Percentiles rank a stretch among this genome's conserved stretches.
These are phyloP conservation scores for Triplophysa bombifrons DNA, from an alignment of 2,797 vertebrate species.

Conservation along the genomic window DNA sequence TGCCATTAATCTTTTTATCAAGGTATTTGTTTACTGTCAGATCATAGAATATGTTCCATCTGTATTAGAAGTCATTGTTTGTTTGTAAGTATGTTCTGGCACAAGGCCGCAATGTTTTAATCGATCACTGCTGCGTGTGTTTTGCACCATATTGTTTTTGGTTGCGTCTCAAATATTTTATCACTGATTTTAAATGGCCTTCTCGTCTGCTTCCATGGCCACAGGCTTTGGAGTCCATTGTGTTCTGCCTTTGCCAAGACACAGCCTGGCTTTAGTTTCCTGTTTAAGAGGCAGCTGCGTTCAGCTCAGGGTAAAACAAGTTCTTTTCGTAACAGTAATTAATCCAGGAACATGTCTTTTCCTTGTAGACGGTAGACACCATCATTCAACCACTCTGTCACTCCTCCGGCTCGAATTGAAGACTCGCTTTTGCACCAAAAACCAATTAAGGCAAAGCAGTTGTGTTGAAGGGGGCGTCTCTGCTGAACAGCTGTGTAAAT, in stretches of 20 bases:
- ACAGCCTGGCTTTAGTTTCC: conserved; percentile 39
- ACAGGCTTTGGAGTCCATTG: conserved; percentile 35
- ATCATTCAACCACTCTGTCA: conserved; percentile 40
- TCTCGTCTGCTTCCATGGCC: conserved; percentile 5
- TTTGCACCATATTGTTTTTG: conserved; percentile 28
- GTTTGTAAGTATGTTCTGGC: not conserved
- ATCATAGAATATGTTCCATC: not conserved
- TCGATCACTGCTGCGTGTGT: not conserved
- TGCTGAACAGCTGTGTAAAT: conserved; percentile 61
- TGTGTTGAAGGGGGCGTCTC: conserved; percentile 50
- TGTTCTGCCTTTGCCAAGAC: conserved; percentile 10
- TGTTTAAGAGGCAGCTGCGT: conserved; percentile 29
- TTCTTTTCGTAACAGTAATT: conserved; percentile 40
- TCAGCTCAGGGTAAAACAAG: conserved; percentile 22
- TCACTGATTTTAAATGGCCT: conserved; percentile 5
- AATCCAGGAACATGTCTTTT: conserved; percentile 33
- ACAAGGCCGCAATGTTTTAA: not conserved
- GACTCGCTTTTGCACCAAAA: conserved; percentile 50
- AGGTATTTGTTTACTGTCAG: not conserved
- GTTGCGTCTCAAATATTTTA: conserved; percentile 19
- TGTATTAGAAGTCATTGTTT: too few relatives aligned
- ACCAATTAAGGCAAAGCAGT: conserved; percentile 57
- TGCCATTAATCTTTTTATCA: not conserved
- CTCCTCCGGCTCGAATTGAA: conserved; percentile 33
- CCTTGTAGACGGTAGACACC: conserved; percentile 40